Evolutionary conservation across 2,888 invertebrate genomes (phyloP).

Genomic region (Microdon myrmicae): DNA sequence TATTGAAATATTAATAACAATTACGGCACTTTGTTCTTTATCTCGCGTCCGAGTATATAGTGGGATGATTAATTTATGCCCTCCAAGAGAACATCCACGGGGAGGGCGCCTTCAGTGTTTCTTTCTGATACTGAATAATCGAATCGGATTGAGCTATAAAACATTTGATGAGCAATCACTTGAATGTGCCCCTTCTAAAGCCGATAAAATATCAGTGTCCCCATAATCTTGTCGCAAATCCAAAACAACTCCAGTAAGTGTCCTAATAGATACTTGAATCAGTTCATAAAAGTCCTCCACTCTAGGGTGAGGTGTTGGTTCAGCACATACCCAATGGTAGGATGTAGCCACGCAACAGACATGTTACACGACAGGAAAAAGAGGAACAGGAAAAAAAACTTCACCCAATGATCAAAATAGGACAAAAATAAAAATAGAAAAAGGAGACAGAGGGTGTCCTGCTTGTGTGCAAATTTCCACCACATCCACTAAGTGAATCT

Average conservation of each 20-base stretch:
- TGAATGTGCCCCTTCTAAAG: conserved; percentile 35
- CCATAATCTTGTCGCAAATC: conserved; percentile 35
- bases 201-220: conserved; percentile 45
- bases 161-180: conserved; percentile 35
- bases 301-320: conserved; percentile 18
- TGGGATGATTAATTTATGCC: conserved; percentile 7
- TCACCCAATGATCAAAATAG: too few species aligned
- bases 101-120: neutral
- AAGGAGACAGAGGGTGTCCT: conserved; percentile 34
- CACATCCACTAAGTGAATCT: conserved; percentile 50
- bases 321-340: neutral
- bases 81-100: conserved; percentile 1
- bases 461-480: conserved; percentile 37
- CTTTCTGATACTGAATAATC: too few species aligned
- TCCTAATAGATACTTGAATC: conserved; percentile 52
- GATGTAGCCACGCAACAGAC: conserved; percentile 19
- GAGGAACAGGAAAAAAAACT: conserved; percentile 8
- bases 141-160: conserved; percentile 37
- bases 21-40: conserved; percentile 37
- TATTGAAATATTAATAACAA: conserved; percentile 44
- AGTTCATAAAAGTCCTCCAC: conserved; percentile 44
- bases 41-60: conserved; percentile 5
- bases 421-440: conserved; percentile 19
- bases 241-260: conserved; percentile 48
- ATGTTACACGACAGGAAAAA: too few species aligned